phyloP scores from a whole-genome alignment of 2,113 vertebrate genomes.

The Upupa epops region DNA sequence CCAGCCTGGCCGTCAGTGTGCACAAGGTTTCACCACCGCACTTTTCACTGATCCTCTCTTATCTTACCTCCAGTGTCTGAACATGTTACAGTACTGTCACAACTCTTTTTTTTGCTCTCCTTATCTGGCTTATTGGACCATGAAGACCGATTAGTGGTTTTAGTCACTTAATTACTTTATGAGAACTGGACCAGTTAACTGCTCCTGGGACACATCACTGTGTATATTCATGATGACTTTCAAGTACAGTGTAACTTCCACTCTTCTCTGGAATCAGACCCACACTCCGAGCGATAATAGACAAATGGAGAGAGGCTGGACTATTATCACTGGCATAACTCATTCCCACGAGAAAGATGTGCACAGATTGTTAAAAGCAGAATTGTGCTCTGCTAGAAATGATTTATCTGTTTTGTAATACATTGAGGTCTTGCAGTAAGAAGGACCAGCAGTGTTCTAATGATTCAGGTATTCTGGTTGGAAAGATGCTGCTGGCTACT shows the following conservation, averaged over 20 bases:
- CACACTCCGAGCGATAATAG: neutral
- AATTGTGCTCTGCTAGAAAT: neutral
- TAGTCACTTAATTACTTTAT: constrained; percentile 31
- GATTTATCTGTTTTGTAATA: neutral
- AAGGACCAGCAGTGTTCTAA: neutral
- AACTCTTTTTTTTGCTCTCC: neutral
- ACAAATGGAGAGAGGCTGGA: neutral
- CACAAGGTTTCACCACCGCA: neutral
- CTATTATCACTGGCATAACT: neutral
- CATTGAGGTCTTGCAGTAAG: neutral
- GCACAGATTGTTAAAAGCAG: neutral
- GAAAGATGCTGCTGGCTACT: neutral
- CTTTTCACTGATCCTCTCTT: neutral
- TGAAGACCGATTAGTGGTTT: constrained; percentile 23
- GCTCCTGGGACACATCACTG: neutral
- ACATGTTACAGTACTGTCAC: neutral
- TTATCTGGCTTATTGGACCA: neutral
- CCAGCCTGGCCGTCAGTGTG: neutral
- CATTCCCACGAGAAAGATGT: neutral
- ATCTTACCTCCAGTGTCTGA: neutral
- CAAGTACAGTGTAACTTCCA: neutral
- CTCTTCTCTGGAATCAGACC: neutral
- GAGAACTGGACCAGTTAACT: neutral
- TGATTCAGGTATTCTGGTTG: neutral
- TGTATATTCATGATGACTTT: neutral